phyloP scores from a whole-genome alignment of 2,888 invertebrate species.

The Smittia sp. region DNA sequence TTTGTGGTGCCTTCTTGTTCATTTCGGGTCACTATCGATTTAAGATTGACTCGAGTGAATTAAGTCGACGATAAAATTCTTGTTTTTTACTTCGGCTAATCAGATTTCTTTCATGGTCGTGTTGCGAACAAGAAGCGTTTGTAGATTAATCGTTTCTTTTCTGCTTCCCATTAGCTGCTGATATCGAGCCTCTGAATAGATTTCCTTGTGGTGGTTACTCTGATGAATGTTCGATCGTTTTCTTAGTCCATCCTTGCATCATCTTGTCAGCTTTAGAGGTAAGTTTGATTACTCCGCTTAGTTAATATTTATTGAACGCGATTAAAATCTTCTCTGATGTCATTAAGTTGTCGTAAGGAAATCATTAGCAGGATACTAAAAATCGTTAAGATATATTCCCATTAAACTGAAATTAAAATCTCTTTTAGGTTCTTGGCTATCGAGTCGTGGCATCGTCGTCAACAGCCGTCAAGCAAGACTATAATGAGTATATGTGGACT shows the following conservation, averaged over 20 bases:
- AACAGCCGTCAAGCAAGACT: conserved; percentile 80
- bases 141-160: too few relatives aligned
- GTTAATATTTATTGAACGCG: too few relatives aligned
- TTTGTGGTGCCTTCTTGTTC: not conserved
- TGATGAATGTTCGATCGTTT: conserved; percentile 82
- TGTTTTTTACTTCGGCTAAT: too few relatives aligned
- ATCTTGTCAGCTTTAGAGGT: conserved; percentile 81
- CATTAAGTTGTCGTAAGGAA: not conserved
- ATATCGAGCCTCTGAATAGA: conserved; percentile 77
- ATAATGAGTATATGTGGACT: conserved; percentile 92
- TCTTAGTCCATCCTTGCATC: conserved; percentile 83
- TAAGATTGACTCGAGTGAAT: not conserved
- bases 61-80: not conserved
- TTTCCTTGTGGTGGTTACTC: conserved; percentile 81
- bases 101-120: not conserved
- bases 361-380: not conserved
- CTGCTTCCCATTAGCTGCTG: conserved; percentile 66
- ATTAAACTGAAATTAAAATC: not conserved
- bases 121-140: not conserved
- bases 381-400: not conserved
- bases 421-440: conserved; percentile 72
- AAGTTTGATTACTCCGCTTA: conserved; percentile 43
- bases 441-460: conserved; percentile 85
- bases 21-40: not conserved
- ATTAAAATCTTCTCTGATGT: not conserved